Evolutionary conservation across 2,888 invertebrate species (phyloP).

Genomic region (Andrena hattorfiana): DNA sequence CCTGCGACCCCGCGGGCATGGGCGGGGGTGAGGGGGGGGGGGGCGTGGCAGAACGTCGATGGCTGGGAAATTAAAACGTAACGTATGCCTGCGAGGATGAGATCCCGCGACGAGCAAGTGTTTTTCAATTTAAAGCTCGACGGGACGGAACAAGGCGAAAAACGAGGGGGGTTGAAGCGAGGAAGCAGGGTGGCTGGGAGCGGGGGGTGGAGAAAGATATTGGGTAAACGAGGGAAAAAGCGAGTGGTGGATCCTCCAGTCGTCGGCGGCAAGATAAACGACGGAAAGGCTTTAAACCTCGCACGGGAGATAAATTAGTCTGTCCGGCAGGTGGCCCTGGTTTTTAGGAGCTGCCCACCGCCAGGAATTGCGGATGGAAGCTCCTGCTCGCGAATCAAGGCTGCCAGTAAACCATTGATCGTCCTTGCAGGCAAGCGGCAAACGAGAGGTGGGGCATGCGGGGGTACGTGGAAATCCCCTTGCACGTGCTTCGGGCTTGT

Average conservation of each 20-base stretch:
- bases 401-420: slow-evolving; percentile 49
- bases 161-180: slow-evolving; percentile 8
- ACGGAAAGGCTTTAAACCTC: slow-evolving; percentile 73
- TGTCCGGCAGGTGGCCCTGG: slow-evolving; percentile 71
- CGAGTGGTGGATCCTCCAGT: slow-evolving; percentile 64
- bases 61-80: slow-evolving; percentile 51
- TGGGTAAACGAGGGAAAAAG: slow-evolving; percentile 59
- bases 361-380: slow-evolving; percentile 67
- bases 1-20: neutral
- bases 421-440: slow-evolving; percentile 20
- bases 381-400: slow-evolving; percentile 61
- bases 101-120: slow-evolving; percentile 54
- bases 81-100: slow-evolving; percentile 16
- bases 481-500: neutral
- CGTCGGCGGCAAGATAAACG: slow-evolving; percentile 75
- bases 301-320: slow-evolving; percentile 77
- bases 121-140: slow-evolving; percentile 73
- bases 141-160: slow-evolving; percentile 32
- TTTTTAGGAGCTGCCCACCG: slow-evolving; percentile 67
- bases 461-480: slow-evolving; percentile 13
- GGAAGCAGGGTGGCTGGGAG: slow-evolving; percentile 7
- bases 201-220: slow-evolving; percentile 29
- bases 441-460: slow-evolving; percentile 6
- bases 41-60: slow-evolving; percentile 11
- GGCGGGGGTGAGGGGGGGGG: neutral